Evolutionary conservation across 2,113 vertebrate genomes (phyloP).

Genomic region (Brachionichthys hirsutus): DNA sequence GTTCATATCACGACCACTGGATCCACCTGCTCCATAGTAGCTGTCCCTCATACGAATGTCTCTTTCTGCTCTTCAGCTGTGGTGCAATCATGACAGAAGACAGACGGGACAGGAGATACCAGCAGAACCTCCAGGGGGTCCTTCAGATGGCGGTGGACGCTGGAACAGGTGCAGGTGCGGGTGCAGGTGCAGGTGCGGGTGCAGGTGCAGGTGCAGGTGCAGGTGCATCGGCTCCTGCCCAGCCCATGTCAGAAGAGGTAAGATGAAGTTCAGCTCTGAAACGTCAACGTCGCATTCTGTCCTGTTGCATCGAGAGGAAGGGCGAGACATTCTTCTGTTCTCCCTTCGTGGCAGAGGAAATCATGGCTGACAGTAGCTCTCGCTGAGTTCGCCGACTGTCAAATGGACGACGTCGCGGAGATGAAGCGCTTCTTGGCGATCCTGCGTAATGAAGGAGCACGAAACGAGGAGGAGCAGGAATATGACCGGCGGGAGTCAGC

Average conservation of each 20-base stretch:
- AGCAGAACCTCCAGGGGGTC: constrained; percentile 84
- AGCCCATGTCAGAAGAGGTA: constrained; percentile 89
- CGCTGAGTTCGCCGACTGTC: constrained; percentile 80
- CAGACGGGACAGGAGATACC: constrained; percentile 69
- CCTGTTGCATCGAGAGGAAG: not conserved
- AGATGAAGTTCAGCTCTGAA: constrained; percentile 18
- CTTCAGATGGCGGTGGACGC: constrained; percentile 87
- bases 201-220: no score
- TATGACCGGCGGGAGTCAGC: constrained; percentile 78
- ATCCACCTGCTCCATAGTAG: not conserved
- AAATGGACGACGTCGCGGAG: constrained; percentile 85
- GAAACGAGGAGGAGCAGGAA: constrained; percentile 43
- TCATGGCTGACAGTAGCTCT: constrained; percentile 85
- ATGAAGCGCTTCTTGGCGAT: constrained; percentile 84
- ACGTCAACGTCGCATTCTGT: no score
- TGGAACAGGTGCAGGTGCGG: constrained; percentile 75
- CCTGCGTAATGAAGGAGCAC: constrained; percentile 48
- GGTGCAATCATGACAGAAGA: constrained; percentile 72
- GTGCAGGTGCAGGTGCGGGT: no score
- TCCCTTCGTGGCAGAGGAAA: constrained; percentile 73
- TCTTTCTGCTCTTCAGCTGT: constrained; percentile 1
- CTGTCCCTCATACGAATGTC: not conserved
- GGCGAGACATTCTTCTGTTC: not conserved
- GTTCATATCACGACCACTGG: no score
- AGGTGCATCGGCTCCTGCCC: constrained; percentile 67